Conservation (phyloP, 2,888 invertebrate species). For the Salpingus planirostris region DNA sequence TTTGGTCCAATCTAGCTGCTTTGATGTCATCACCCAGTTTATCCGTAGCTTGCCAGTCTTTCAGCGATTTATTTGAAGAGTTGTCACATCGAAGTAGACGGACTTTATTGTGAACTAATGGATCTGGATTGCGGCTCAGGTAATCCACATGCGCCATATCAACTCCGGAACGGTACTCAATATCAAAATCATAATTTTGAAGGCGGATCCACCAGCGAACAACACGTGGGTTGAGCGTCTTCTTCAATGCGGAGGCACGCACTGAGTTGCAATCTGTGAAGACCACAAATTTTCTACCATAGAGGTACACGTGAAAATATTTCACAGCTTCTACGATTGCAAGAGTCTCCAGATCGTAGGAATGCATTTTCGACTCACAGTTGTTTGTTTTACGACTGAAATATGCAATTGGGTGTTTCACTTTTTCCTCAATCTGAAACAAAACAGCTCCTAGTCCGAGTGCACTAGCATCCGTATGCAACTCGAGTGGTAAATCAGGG, state of each 20-base stretch:
- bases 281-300: conserved; percentile 11
- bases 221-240: conserved; percentile 13
- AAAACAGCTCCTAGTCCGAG: conserved; percentile 11
- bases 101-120: no score
- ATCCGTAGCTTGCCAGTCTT: no score
- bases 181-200: conserved; percentile 14
- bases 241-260: conserved; percentile 9
- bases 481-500: conserved; percentile 4
- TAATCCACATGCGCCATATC: conserved; percentile 16
- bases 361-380: conserved; percentile 8
- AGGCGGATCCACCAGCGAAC: conserved; percentile 16
- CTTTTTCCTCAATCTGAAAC: conserved; percentile 3
- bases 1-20: no score
- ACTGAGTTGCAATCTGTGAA: conserved; percentile 15
- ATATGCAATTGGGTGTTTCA: conserved; percentile 9
- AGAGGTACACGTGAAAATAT: conserved; percentile 12
- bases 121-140: conserved; percentile 15
- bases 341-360: conserved; percentile 16
- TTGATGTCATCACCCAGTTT: no score
- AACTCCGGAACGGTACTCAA: conserved; percentile 20
- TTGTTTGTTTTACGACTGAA: conserved; percentile 7
- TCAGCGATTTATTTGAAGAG: no score
- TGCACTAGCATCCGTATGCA: conserved; percentile 10
- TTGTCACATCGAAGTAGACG: no score
- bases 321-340: conserved; percentile 15